Conservation (phyloP, 2,113 vertebrate species). For the Pao palembangensis region DNA sequence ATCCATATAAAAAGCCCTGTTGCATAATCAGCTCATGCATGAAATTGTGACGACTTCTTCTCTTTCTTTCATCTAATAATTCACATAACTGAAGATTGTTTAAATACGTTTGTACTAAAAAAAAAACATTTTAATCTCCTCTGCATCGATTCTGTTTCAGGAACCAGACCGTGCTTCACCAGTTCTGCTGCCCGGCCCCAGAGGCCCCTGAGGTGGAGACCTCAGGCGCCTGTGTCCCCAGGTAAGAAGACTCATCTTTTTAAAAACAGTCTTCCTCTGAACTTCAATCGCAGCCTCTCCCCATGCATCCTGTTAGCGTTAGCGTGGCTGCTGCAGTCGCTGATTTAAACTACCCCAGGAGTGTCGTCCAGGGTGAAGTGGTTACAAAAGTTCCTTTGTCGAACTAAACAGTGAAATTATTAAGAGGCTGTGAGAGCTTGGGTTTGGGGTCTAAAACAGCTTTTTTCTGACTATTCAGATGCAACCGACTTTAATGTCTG, state of each 20-base stretch:
- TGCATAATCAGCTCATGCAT: background rate
- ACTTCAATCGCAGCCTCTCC: conserved; percentile 40
- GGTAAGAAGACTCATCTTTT: conserved; percentile 68
- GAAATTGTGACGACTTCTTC: too few relatives aligned
- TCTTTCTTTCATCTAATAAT: too few relatives aligned
- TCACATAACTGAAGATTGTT: too few relatives aligned
- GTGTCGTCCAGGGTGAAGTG: conserved; percentile 66
- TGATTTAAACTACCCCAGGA: conserved; percentile 51
- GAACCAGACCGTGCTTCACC: conserved; percentile 96
- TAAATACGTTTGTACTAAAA: too few relatives aligned
- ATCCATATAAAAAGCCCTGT: background rate
- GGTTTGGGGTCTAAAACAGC: conserved; percentile 29
- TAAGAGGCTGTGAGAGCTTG: conserved; percentile 15
- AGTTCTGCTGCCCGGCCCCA: conserved; percentile 97
- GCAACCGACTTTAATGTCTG: conserved; percentile 21
- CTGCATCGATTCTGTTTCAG: conserved; percentile 63
- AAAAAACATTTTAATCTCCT: background rate
- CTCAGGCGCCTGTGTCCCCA: conserved; percentile 74
- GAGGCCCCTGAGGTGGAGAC: conserved; percentile 83
- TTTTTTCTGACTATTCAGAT: conserved; percentile 16
- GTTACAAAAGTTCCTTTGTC: conserved; percentile 62
- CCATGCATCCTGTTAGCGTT: conserved; percentile 50
- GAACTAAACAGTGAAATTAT: background rate
- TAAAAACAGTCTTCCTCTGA: conserved; percentile 10
- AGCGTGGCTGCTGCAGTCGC: conserved; percentile 40